Evolutionary conservation across 2,888 invertebrate genomes (phyloP), one percentile per base, ranked within the genome.

Genomic region (Netelia fuscicornis): DNA sequence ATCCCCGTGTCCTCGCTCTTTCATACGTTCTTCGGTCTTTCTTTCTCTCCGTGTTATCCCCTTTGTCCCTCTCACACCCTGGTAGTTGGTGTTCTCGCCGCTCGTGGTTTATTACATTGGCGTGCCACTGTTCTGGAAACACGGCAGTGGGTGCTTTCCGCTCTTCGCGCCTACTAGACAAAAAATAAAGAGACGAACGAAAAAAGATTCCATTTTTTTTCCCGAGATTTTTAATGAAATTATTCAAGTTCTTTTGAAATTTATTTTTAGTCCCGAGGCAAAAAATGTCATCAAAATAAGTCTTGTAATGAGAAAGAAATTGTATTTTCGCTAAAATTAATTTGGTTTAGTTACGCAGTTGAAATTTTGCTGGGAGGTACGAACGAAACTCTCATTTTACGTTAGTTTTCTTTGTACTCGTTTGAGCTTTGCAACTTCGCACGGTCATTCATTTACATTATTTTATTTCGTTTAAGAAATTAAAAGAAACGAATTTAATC

Each of bases 241-340:
- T 65, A 76, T 76, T 42, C n/a, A 56, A 11, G n/a, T 77, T 77
- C n/a, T 13, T 37, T 42, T 25, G 6, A 11, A 25, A 42, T 60
- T 54, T 37, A 58, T 77, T 20, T 23, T 52, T 30, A 13, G 37
- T 37, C 13, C 11, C 13, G 48, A 13, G 13, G 2, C 3, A 48
- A 48, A 48, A 48, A 48, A 48, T 13, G 13, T 48, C 48, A 48
- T 13, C 13, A 48, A 13, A 13, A 13, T 48, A 48, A 3, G 13
- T 2, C 13, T 48, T 2, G 11, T 48, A 13, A 48, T 13, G 48
- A 13, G 13, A 48, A 48, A 48, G 48, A 48, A 48, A 48, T 48
- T 48, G 48, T 13, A 48, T 13, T 48, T 13, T 13, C 2, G 48
- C 48, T 13, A 48, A 13, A 13, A 48, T 13, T 48, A 48, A 48